Conservation (phyloP, 1,140 invertebrate species). For the Scaptomyza pallida region DNA sequence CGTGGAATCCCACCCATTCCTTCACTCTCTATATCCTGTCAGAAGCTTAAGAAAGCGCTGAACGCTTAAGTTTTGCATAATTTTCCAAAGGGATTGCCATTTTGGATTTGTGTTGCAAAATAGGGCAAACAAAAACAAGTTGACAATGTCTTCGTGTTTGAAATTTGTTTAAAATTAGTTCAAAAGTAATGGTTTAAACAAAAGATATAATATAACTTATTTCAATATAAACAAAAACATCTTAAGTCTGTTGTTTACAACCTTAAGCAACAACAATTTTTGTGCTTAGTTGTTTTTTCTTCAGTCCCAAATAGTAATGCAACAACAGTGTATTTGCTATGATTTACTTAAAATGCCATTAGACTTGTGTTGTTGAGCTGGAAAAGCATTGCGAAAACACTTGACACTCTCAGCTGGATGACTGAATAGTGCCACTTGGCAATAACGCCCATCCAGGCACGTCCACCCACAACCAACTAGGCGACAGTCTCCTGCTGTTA, state of each 20-base stretch:
- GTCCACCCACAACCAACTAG: neutral
- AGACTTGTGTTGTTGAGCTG: constrained; percentile 41
- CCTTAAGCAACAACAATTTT: too few species aligned
- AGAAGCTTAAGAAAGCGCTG: constrained; percentile 12
- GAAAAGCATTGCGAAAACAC: constrained; percentile 43
- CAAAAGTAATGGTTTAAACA: too few species aligned
- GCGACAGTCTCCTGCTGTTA: too few species aligned
- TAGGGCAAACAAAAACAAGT: neutral
- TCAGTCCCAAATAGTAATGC: neutral
- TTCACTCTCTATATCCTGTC: neutral
- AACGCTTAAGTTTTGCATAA: constrained; percentile 42
- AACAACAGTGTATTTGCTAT: constrained; percentile 30
- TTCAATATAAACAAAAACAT: too few species aligned
- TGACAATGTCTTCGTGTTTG: neutral
- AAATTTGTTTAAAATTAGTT: too few species aligned
- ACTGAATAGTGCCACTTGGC: constrained; percentile 45
- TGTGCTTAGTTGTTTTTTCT: too few species aligned
- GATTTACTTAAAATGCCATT: constrained; percentile 65
- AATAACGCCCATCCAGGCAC: neutral
- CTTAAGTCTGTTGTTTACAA: too few species aligned
- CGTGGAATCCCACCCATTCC: neutral
- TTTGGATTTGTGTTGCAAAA: constrained; percentile 11
- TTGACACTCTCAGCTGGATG: constrained; percentile 56
- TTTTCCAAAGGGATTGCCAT: constrained; percentile 40
- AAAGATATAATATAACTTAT: too few species aligned